Base-by-base conservation (phyloP, 1,140 invertebrate species). In the Drosophila grimshawi region DNA sequence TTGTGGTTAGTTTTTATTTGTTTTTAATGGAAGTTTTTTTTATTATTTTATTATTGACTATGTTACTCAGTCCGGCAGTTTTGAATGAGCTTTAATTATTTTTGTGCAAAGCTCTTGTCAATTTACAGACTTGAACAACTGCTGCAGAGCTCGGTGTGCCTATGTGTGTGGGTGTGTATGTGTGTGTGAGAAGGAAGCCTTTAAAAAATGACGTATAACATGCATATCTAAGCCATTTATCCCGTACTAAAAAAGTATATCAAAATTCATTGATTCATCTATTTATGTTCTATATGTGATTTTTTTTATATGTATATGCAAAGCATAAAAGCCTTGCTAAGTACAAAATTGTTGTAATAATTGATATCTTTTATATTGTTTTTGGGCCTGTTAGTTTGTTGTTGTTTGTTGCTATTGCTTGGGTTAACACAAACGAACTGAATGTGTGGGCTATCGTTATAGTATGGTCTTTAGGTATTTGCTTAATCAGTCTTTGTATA, bases 401-500 rank as follows among this genome's bases (percentile, higher is more conserved):
- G 33, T 60, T 46, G 49, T 41, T 49, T 61, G 39, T 51, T 57
- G 4, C 11, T 57, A 43, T 57, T 37, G 37, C 5, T 41, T 41
- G 39, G 55, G 27, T 10, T 11, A 41, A 43, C 37, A 41, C 37
- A 45, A 43, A 59, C 41, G n/a, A 45, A 73, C 43, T 72, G 41
- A 49, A 69, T 55, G 33, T 73, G 67, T 72, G 59, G 62, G 55
- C 69, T 72, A 72, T 72, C 39, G 53, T 57, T 45, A 43, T 46
- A 46, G 11, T 67, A 29, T 32, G 76, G 43, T 68, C 57, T 55
- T 80, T 37, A 86, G 82, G 80, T 86, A 83, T 82, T 81, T 67
- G 63, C 73, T 88, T 86, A 83, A 83, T 86, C 83, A 86, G 83
- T 86, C 83, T 86, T 86, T 86, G 83, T 86, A 80, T 88, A 88